Base-by-base conservation (phyloP, 2,888 invertebrate species). In the Tineola bisselliella region DNA sequence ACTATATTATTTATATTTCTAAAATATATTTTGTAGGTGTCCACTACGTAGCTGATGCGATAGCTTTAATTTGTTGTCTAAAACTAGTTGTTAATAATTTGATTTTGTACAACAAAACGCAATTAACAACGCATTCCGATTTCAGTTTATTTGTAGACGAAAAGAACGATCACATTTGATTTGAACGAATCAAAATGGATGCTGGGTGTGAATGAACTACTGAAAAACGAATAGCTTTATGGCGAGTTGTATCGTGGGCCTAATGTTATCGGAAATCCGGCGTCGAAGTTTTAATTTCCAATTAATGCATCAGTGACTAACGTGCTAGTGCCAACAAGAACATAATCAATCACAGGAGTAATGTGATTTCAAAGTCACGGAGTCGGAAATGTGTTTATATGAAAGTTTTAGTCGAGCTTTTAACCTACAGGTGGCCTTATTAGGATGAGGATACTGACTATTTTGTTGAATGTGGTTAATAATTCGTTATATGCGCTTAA, bases 131-230 rank as follows among this genome's bases (percentile, higher is more conserved):
- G 69, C 73, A 78, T 70, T 75, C 71, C 67, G 72, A 72, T 75
- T 77, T 76, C 70, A 71, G 75, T 67, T 64, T 67, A 73, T 73
- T 75, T 79, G 73, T 77, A 71, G 69, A 73, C 75, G 77, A 82
- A 82, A 81, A 69, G 84, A 84, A 78, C 81, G 81, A 84, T 79
- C 76, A 71, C 76, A 25, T 59, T 84, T 84, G 84, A 18, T 59
- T 84, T 84, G 84, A 87, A 87, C 87, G 87, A 87, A 87, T 87
- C 87, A 87, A 87, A 87, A 87, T 87, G 87, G 87, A 86, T 86
- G 87, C 87, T 86, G 87, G 84, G 87, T 87, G 87, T 87, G 87
- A 87, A 87, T 87, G 86, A 87, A 87, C 84, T 87, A 73, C 79
- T 81, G 83, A 86, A 84, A 84, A 84, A 84, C 84, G 82, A 84